Base-by-base conservation (phyloP, 2,888 invertebrate species). In the Onchidella celtica region DNA sequence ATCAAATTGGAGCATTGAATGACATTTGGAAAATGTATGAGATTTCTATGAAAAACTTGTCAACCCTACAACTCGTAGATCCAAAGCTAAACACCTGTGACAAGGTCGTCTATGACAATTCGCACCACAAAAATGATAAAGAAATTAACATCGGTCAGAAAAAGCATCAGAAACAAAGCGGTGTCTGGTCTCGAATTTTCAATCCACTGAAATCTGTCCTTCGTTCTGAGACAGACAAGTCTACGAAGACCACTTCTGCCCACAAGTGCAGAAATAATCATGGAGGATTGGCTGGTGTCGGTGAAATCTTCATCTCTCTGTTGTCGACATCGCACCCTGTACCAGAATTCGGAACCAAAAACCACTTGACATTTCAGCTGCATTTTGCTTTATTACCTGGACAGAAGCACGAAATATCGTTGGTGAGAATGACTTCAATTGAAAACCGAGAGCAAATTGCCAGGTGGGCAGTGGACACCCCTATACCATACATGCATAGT, bases 401-500 rank as follows among this genome's bases (percentile, higher is more conserved):
- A 40, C 74, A 84, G 2, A 84, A 83, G 65, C 86, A 88, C 74
- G 38, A 68, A n/a, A 86, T 92, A 24, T 86, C 86, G 59, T 75
- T 92, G 11, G 82, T 91, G 1, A 83, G 91, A 55, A 87, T 92
- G 4, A 85, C 84, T 66, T 88, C 89, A 0, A 73, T 85, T 3
- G 29, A 81, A 3, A 81, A 88, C 2, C 82, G 90, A 6, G 88
- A 91, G 69, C 82, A 87, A 4, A 85, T 92, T 24, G 87, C 89
- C 0, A 74, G 81, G 14, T 90, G 90, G 87, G 32, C 75, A 1
- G 88, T 90, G 36, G 87, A 86, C 24, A 70, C 2, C 32, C 83
- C 82, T 32, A 84, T 91, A 9, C 91, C 91, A 0, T 91, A 91
- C 83, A 91, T 92, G 90, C 92, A 92, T 80, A 90, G 90, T 0